Percentiles rank a stretch among this genome's conserved stretches.
Conservation (phyloP, 2,888 invertebrate genomes). For the Syrphus vitripennis region DNA sequence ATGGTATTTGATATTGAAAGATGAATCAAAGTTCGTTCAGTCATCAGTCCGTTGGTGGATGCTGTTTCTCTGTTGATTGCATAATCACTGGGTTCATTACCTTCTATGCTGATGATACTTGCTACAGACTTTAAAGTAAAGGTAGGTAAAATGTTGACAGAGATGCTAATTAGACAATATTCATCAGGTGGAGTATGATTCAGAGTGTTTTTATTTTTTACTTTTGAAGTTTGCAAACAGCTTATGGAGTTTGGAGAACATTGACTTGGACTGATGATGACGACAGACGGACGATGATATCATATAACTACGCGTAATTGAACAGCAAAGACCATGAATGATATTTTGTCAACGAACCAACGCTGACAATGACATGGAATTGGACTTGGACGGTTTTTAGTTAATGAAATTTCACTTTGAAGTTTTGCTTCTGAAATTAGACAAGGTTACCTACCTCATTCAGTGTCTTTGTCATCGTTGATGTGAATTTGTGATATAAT, state of each 20-base stretch:
- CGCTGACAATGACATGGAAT: not conserved
- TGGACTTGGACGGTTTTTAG: not conserved
- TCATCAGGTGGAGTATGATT: conserved; percentile 37
- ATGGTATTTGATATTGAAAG: not conserved
- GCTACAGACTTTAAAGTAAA: not conserved
- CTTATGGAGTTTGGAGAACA: conserved; percentile 3
- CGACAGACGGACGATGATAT: conserved; percentile 44
- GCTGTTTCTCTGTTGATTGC: conserved; percentile 31
- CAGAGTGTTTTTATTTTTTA: not conserved
- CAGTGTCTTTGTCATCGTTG: conserved; percentile 10
- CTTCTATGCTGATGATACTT: not conserved
- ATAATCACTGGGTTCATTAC: conserved; percentile 48
- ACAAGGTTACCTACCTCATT: conserved; percentile 38
- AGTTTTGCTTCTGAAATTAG: conserved; percentile 8
- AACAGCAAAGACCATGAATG: conserved; percentile 37
- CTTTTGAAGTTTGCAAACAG: not conserved
- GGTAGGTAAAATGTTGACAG: not conserved
- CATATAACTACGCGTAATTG: conserved; percentile 50
- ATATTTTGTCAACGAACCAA: conserved; percentile 1
- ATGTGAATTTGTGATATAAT: conserved; percentile 1
- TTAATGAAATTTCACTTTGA: conserved; percentile 41
- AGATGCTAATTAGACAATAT: conserved; percentile 51
- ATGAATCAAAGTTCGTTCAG: conserved; percentile 45
- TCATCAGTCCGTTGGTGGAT: conserved; percentile 9
- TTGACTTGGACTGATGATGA: conserved; percentile 23